Conservation (phyloP, 2,888 invertebrate genomes). For the Pomacea canaliculata region DNA sequence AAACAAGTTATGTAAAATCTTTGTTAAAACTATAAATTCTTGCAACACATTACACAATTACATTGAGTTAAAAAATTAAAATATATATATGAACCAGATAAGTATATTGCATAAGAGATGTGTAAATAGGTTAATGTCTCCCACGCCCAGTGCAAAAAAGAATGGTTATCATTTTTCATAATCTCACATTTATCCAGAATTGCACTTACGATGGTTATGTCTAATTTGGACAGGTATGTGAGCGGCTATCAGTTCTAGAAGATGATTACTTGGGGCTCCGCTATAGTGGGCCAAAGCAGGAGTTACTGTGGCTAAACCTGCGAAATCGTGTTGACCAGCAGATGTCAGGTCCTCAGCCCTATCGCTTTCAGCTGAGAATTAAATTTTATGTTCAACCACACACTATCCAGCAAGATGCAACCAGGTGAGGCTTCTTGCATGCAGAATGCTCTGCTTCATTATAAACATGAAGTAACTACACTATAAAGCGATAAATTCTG, state of each 20-base stretch:
- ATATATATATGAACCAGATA: too few relatives aligned
- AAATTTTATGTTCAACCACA: constrained; percentile 95
- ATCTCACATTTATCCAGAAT: too few relatives aligned
- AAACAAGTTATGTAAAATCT: too few relatives aligned
- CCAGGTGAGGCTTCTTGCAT: constrained; percentile 75
- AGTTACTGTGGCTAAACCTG: constrained; percentile 88
- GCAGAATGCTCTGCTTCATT: background rate
- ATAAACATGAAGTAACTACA: too few relatives aligned
- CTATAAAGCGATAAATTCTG: too few relatives aligned
- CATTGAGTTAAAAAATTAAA: too few relatives aligned
- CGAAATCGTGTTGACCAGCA: constrained; percentile 83
- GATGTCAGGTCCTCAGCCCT: constrained; percentile 73
- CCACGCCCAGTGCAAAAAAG: too few relatives aligned
- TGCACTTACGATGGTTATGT: background rate
- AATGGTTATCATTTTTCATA: too few relatives aligned
- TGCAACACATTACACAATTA: too few relatives aligned
- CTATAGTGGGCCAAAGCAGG: constrained; percentile 77
- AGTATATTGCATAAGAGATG: too few relatives aligned
- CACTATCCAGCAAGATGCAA: constrained; percentile 85
- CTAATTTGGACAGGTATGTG: constrained; percentile 79
- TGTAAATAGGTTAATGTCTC: too few relatives aligned
- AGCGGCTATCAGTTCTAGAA: constrained; percentile 81
- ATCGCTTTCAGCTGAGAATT: constrained; percentile 81
- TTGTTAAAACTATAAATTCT: too few relatives aligned
- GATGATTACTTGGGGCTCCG: constrained; percentile 89